Base-by-base conservation (phyloP, 2,113 vertebrate species). In the Rhabdomys dilectus region DNA sequence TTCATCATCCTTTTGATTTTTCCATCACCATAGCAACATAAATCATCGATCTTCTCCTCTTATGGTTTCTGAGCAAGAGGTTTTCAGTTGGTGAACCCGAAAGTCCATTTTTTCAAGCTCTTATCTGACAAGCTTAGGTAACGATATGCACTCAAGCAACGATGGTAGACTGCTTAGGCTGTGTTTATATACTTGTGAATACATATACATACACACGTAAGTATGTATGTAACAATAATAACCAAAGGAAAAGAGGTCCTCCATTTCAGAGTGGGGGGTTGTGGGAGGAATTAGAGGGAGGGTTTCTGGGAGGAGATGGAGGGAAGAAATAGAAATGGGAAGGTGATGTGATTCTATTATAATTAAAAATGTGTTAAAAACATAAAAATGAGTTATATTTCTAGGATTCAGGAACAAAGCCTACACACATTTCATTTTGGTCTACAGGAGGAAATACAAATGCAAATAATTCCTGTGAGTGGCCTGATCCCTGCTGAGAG, bases 381-480 rank as follows among this genome's bases (percentile, higher is more conserved):
- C 11, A 82, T 58, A 39, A 58, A 78, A 82, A 58, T 39, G 53
- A 51, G 31, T 36, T 87, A 51, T 68, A n/a, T 87, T 68, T 68
- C 64, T 60, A 45, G 70, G 42, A 78, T 70, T n/a, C 76, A 73
- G 42, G 56, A 89, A 26, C 26, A 85, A 19, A 13, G 75, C 81
- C 76, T 76, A 36, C 11, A 76, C 16, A 9, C 56, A 82, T 91
- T 62, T 73, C 68, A n/a, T 75, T 29, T 60, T 84, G 12, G 8
- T 29, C 12, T 1, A 8, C 42, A 82, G 68, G 3, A 81, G 34
- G 26, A 91, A 91, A 60, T 82, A 68, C 0, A 56, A 45, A n/a
- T 87, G 34, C 39, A 92, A 94, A 51, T 58, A 91, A 84, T 62
- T 96, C 21, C 48, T 84, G 60, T 24, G 68, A 91, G 51, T 42